Percentiles rank a stretch among this genome's conserved stretches.
Evolutionary conservation across 1,140 invertebrate species (phyloP).

Genomic region (Thaumetopoea pityocampa): DNA sequence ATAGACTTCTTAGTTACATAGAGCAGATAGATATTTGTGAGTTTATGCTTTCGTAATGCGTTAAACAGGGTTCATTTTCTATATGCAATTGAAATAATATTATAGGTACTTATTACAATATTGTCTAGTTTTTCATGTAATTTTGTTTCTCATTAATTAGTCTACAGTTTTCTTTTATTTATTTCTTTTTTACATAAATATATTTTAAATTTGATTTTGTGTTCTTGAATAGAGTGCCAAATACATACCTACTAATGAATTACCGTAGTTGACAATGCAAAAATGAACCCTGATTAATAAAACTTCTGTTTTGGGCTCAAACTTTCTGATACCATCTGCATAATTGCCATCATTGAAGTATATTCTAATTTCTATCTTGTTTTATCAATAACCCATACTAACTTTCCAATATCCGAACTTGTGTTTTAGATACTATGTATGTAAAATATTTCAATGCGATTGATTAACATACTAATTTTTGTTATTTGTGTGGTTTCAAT

Average conservation of each 20-base stretch:
- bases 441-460: too few species aligned
- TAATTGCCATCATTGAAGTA: slow-evolving; percentile 1
- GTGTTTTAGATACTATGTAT: too few species aligned
- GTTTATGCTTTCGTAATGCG: slow-evolving; percentile 3
- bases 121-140: not conserved
- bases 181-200: not conserved
- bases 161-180: not conserved
- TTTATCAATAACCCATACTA: not conserved
- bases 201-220: not conserved
- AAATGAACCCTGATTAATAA: slow-evolving; percentile 9
- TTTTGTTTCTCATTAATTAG: not conserved
- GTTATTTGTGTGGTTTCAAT: too few species aligned
- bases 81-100: too few species aligned
- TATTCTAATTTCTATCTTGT: slow-evolving; percentile 4
- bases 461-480: too few species aligned
- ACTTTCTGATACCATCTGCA: not conserved
- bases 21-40: slow-evolving; percentile 10
- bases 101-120: too few species aligned
- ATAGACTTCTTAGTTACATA: slow-evolving; percentile 16
- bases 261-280: too few species aligned
- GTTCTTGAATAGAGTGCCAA: too few species aligned
- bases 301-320: slow-evolving; percentile 1
- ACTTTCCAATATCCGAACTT: not conserved
- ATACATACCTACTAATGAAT: too few species aligned
- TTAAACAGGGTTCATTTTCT: slow-evolving; percentile 16